These are phyloP conservation scores for Thereva unica DNA, from an alignment of 2,888 invertebrate species.

Conservation along the genomic window DNA sequence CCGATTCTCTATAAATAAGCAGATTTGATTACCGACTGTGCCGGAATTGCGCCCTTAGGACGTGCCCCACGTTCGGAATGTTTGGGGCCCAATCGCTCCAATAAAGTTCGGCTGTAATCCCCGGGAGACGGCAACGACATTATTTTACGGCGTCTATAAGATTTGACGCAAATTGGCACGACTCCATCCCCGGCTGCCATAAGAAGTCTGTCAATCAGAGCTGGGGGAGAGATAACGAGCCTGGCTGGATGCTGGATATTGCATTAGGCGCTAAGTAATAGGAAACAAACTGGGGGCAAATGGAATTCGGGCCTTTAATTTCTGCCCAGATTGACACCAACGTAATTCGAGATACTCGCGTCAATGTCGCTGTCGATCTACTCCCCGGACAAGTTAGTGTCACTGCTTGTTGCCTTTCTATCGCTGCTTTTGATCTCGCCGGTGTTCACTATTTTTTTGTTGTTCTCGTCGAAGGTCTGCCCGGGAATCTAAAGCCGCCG, in stretches of 20 bases:
- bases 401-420: constrained; percentile 20
- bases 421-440: constrained; percentile 16
- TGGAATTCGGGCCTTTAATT: constrained; percentile 17
- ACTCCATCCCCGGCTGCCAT: background rate
- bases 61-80: no score
- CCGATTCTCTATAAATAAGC: no score
- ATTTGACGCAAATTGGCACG: no score
- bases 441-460: background rate
- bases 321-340: background rate
- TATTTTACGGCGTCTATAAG: constrained; percentile 12
- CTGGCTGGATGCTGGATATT: background rate
- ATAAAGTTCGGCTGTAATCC: no score
- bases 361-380: constrained; percentile 31
- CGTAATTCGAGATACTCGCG: constrained; percentile 19
- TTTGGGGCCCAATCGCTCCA: no score
- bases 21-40: no score
- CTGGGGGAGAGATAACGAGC: constrained; percentile 15
- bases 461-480: background rate
- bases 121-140: background rate
- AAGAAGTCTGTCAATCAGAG: constrained; percentile 27
- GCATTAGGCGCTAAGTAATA: constrained; percentile 29
- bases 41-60: no score
- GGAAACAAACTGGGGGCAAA: constrained; percentile 27
- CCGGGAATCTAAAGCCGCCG: constrained; percentile 4
- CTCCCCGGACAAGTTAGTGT: constrained; percentile 4